These are phyloP conservation scores for Leucophenga montana DNA, from an alignment of 2,888 invertebrate species.

Conservation along the genomic window DNA sequence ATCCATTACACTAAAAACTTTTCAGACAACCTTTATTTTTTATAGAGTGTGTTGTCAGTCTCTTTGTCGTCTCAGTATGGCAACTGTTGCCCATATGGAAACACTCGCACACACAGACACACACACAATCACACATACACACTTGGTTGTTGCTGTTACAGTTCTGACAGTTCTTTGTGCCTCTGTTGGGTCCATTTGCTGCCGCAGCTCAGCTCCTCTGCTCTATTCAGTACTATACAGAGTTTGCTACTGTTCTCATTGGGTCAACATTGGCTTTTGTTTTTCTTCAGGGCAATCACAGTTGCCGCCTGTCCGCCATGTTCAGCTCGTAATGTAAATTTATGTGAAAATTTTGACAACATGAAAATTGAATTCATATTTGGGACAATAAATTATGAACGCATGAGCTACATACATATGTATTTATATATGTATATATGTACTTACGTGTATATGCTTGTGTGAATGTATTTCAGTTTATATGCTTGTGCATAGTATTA, in stretches of 20 bases:
- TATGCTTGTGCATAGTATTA: background rate
- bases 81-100: slow-evolving; percentile 22
- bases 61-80: background rate
- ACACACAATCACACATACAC: background rate
- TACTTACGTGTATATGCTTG: background rate
- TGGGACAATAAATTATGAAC: slow-evolving; percentile 26
- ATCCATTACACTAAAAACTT: too few species aligned
- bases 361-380: slow-evolving; percentile 29
- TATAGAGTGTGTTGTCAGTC: too few species aligned
- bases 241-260: slow-evolving; percentile 1
- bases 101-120: slow-evolving; percentile 27
- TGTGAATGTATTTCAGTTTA: background rate
- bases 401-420: slow-evolving; percentile 12
- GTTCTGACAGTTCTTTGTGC: background rate
- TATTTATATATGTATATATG: background rate
- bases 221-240: background rate
- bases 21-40: too few species aligned
- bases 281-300: slow-evolving; percentile 12
- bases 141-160: background rate
- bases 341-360: slow-evolving; percentile 33
- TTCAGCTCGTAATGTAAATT: slow-evolving; percentile 32
- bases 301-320: background rate
- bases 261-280: slow-evolving; percentile 12
- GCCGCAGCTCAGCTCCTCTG: background rate
- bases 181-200: background rate